phyloP scores from a whole-genome alignment of 35 echinoderm and acorn worm species.

The Lytechinus pictus region DNA sequence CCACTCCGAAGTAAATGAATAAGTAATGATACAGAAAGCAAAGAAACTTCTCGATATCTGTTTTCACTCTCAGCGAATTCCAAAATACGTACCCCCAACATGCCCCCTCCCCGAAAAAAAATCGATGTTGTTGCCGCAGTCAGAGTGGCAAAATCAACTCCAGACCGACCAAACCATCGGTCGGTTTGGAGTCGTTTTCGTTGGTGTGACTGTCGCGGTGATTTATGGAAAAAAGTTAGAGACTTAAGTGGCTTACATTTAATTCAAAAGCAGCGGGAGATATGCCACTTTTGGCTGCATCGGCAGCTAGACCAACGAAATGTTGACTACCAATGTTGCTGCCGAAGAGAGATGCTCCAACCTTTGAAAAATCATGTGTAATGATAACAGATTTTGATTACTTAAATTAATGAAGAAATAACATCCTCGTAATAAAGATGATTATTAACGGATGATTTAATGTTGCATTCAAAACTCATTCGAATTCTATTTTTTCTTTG shows the following conservation, averaged over 20 bases:
- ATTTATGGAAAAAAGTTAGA: too few species aligned
- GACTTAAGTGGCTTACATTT: neutral
- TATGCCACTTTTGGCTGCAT: conserved; percentile 1
- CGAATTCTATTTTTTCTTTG: neutral
- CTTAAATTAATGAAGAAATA: neutral
- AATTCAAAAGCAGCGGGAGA: conserved; percentile 10
- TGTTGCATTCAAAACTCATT: neutral
- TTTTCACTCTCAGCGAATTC: too few species aligned
- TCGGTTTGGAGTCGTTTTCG: too few species aligned
- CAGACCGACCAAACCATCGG: too few species aligned
- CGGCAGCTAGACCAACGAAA: conserved; percentile 32
- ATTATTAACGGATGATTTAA: neutral
- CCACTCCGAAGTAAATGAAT: too few species aligned
- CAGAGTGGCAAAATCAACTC: too few species aligned
- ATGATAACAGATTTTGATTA: neutral
- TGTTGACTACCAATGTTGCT: conserved; percentile 52
- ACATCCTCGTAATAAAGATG: neutral
- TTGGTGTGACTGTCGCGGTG: too few species aligned
- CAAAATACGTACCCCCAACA: too few species aligned
- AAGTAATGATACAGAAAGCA: too few species aligned
- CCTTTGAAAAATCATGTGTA: neutral
- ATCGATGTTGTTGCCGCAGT: too few species aligned
- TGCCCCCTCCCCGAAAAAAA: too few species aligned
- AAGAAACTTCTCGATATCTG: too few species aligned
- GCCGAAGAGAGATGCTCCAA: conserved; percentile 35